These are phyloP conservation scores for Leptoteleia sp. DNA, from an alignment of 1,140 invertebrate genomes.

Conservation along the genomic window DNA sequence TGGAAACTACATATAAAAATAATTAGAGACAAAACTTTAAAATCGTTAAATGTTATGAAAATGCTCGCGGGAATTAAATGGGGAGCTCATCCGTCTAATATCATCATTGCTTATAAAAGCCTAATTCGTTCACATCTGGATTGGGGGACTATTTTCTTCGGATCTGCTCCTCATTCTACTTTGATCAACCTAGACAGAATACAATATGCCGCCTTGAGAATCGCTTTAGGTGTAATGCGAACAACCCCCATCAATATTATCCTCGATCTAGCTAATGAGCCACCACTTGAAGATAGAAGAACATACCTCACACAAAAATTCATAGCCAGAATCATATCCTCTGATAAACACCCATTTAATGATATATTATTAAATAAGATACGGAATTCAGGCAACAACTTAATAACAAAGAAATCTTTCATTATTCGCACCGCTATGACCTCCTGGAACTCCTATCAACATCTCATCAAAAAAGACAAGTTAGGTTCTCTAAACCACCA, in stretches of 20 bases:
- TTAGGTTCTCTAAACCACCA: too few species aligned
- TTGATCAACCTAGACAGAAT: conserved; percentile 6
- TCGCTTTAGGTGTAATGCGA: conserved; percentile 24
- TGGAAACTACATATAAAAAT: conserved; percentile 13
- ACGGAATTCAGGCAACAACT: too few species aligned
- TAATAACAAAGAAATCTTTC: too few species aligned
- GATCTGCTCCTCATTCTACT: neutral
- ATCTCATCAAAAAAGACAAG: too few species aligned
- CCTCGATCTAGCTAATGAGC: conserved; percentile 23
- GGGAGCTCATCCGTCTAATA: conserved; percentile 4
- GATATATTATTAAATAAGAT: neutral
- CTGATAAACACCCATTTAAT: neutral
- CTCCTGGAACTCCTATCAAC: too few species aligned
- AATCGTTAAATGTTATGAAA: conserved; percentile 15
- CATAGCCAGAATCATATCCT: neutral
- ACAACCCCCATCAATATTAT: conserved; percentile 42
- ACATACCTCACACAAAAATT: conserved; percentile 3
- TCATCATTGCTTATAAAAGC: conserved; percentile 12
- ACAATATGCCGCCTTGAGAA: conserved; percentile 33
- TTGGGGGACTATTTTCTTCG: conserved; percentile 10
- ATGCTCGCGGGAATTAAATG: conserved; percentile 2
- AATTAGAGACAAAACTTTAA: neutral
- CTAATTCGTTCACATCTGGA: conserved; percentile 20
- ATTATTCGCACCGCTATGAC: too few species aligned
- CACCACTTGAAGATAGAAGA: conserved; percentile 18